Base-by-base conservation (phyloP, 2,113 vertebrate species). In the Ceyx melanurus region DNA sequence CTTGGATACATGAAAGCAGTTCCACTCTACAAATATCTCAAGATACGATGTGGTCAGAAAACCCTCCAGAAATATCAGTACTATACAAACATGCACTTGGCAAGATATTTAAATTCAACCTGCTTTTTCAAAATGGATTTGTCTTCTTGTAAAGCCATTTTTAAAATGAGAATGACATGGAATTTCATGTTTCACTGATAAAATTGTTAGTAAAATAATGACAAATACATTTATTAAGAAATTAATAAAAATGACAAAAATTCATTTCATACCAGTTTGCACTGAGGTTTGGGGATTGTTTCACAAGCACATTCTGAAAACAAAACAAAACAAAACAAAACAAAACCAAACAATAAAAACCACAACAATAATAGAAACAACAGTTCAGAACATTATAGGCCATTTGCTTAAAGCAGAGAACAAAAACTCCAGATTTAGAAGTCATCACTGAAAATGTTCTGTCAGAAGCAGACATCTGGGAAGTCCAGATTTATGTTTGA, bases 261-360 rank as follows among this genome's bases (percentile, higher is more conserved):
- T 29, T 3, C 65, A 79, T 74, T 86, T 96, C 98, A 43, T 98
- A 99, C 99, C 98, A 98, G 96, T 84, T 97, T 91, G 97, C 99
- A 99, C 82, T 98, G 98, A 67, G 98, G 99, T 53, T 97, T 98
- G 8, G 97, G 85, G 20, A 99, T 98, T 35, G 96, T 98, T 57
- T 99, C 98, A 5, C 99, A 99, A 16, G 98, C 97, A 93, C 99
- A 99, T 93, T 99, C 99, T 99, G 96, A 93, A 98, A 96, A n/a
- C n/a, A n/a, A 98, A 91, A 97, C 23, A 23, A 51, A 8, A 8
- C 6, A 26, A 26, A 51, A 22, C 22, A 50, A 50, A 23, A 7
- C 48, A 11, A 50, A 45, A 45, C 17, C 15, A 46, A 46, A 46
- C 45, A 98, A 95, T 98, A 91, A 97, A 48, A 18, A 22, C 20